phyloP scores from a whole-genome alignment of 2,888 invertebrate genomes.

The Congeria kusceri region DNA sequence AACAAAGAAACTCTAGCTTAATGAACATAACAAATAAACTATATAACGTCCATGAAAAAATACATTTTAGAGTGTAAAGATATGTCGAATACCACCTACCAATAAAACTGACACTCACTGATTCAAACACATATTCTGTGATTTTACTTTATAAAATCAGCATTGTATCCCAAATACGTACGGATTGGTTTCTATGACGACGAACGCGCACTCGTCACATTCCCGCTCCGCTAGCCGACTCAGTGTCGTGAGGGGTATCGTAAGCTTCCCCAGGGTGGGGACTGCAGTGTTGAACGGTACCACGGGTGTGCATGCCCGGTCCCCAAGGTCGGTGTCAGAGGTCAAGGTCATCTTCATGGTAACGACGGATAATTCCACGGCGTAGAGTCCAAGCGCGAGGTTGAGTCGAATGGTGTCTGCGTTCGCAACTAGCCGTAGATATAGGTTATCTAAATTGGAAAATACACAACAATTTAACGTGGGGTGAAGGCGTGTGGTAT shows the following conservation, averaged over 20 bases:
- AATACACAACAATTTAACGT: background rate
- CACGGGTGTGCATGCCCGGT: constrained; percentile 45
- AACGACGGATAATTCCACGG: constrained; percentile 19
- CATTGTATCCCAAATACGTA: constrained; percentile 27
- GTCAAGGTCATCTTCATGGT: constrained; percentile 24
- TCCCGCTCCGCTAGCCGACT: constrained; percentile 28
- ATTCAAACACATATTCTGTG: no score
- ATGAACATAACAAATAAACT: no score
- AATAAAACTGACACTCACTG: no score
- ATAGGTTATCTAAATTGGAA: constrained; percentile 28
- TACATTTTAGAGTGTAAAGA: no score
- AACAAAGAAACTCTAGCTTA: no score
- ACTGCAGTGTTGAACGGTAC: constrained; percentile 35
- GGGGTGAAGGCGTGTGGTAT: no score
- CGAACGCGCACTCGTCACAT: background rate
- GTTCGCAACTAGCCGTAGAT: constrained; percentile 25
- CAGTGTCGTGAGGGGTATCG: constrained; percentile 33
- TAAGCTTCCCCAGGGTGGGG: constrained; percentile 3
- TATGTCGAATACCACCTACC: no score
- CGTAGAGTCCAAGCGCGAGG: constrained; percentile 38
- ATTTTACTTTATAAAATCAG: no score
- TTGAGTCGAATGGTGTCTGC: constrained; percentile 13
- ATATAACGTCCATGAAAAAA: no score
- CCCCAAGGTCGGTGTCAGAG: constrained; percentile 11
- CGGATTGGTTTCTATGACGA: constrained; percentile 44